Percentiles rank a stretch among this genome's conserved stretches.
Conservation (phyloP, 2,797 vertebrate genomes). For the Hafferia zeledoni region DNA sequence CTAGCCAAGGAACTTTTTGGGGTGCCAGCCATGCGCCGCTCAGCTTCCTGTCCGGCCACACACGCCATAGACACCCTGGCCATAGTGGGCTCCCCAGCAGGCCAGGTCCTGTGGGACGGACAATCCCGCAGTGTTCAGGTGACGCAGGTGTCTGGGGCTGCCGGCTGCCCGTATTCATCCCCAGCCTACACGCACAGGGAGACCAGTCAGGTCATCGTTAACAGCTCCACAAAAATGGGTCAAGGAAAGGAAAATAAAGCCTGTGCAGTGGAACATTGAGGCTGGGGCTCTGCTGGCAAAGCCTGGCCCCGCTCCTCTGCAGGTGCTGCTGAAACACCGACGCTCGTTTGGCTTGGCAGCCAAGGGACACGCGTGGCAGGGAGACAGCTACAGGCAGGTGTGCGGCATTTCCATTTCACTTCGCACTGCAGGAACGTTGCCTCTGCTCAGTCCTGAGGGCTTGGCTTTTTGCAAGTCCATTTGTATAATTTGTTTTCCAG, state of each 20-base stretch:
- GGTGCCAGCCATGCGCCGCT: neutral
- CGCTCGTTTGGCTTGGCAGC: slow-evolving; percentile 85
- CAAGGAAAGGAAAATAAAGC: slow-evolving; percentile 89
- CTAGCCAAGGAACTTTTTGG: neutral
- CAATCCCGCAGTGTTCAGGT: slow-evolving; percentile 84
- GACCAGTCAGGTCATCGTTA: slow-evolving; percentile 82
- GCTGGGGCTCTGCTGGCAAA: slow-evolving; percentile 78
- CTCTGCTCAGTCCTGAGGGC: slow-evolving; percentile 41
- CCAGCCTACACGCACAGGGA: slow-evolving; percentile 40
- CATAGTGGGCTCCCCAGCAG: neutral
- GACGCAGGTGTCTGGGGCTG: slow-evolving; percentile 81
- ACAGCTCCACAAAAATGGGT: slow-evolving; percentile 86
- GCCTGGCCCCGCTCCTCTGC: slow-evolving; percentile 66
- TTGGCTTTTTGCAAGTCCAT: slow-evolving; percentile 57
- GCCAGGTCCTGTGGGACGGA: slow-evolving; percentile 64
- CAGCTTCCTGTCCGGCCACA: accelerated
- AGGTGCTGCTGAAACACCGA: slow-evolving; percentile 79
- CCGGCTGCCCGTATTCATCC: slow-evolving; percentile 73
- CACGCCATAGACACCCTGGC: neutral
- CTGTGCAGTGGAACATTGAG: slow-evolving; percentile 77
- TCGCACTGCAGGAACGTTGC: slow-evolving; percentile 50
- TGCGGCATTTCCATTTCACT: slow-evolving; percentile 56
- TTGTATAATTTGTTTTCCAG: slow-evolving; percentile 65
- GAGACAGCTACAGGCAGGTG: slow-evolving; percentile 80
- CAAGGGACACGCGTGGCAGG: slow-evolving; percentile 26